Conservation (phyloP, 2,797 vertebrate genomes). For the Lindbergichthys nudifrons region DNA sequence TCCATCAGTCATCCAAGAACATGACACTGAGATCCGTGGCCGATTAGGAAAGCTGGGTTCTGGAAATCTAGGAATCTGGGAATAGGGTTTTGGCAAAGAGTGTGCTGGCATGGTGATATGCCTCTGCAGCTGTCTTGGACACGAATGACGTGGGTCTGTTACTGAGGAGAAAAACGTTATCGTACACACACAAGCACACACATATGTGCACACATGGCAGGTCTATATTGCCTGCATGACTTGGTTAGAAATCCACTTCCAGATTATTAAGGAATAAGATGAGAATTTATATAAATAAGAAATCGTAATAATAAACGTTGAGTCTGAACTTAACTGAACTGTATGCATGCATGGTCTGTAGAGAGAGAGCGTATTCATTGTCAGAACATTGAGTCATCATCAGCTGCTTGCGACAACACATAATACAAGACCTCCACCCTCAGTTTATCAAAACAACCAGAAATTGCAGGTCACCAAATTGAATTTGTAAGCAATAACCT, state of each 20-base stretch:
- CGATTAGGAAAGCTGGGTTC: slow-evolving; percentile 69
- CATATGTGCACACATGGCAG: not conserved
- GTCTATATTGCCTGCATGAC: not conserved
- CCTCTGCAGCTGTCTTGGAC: slow-evolving; percentile 75
- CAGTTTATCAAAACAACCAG: slow-evolving; percentile 70
- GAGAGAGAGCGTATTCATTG: not conserved
- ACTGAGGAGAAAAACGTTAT: slow-evolving; percentile 58
- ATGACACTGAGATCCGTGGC: slow-evolving; percentile 73
- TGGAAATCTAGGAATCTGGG: slow-evolving; percentile 82
- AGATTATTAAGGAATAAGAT: not conserved
- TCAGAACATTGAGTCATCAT: slow-evolving; percentile 39
- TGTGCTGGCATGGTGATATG: slow-evolving; percentile 50
- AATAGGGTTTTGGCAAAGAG: slow-evolving; percentile 72
- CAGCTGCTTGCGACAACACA: slow-evolving; percentile 36
- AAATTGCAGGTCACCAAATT: slow-evolving; percentile 63
- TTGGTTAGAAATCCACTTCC: not conserved
- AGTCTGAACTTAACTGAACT: too few species aligned
- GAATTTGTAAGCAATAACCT: slow-evolving; percentile 68
- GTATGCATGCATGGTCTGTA: not conserved
- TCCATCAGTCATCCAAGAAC: slow-evolving; percentile 68
- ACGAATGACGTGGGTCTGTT: slow-evolving; percentile 59
- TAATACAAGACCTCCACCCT: slow-evolving; percentile 45
- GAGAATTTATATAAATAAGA: slow-evolving; percentile 1
- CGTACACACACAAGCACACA: slow-evolving; percentile 31
- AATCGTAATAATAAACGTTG: too few species aligned